phyloP scores from a whole-genome alignment of 2,113 vertebrate species.

The Platysternon megacephalum region DNA sequence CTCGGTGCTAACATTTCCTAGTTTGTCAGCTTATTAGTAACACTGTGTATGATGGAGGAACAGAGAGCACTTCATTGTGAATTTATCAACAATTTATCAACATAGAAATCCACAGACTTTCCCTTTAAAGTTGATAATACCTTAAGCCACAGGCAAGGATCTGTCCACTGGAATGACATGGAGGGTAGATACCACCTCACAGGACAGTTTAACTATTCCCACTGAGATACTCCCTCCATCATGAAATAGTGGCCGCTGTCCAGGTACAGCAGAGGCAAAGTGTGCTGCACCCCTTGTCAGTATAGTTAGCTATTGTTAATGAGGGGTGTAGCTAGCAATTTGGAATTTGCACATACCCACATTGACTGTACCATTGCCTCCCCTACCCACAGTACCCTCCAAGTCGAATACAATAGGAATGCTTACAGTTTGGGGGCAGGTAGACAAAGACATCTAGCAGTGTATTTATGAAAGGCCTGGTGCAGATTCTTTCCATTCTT shows the following conservation, averaged over 20 bases:
- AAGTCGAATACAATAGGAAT: not conserved
- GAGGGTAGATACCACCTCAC: fast-evolving
- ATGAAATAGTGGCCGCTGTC: not conserved
- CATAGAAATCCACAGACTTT: not conserved
- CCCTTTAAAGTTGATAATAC: not conserved
- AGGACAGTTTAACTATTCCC: not conserved
- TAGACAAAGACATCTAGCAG: not conserved
- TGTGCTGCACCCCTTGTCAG: fast-evolving
- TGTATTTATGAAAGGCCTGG: not conserved
- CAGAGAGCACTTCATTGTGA: not conserved
- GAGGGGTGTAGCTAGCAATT: not conserved
- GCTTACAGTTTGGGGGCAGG: not conserved
- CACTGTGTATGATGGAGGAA: not conserved
- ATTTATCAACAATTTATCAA: not conserved
- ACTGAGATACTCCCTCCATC: not conserved
- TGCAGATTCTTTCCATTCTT: not conserved
- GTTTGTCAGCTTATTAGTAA: not conserved
- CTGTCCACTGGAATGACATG: not conserved
- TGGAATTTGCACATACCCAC: fast-evolving
- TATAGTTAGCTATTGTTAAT: not conserved
- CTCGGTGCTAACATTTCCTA: conserved; percentile 27
- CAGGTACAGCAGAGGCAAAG: not conserved
- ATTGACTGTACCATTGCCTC: fast-evolving
- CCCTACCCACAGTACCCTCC: not conserved
- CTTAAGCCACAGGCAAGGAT: not conserved